phyloP scores from a whole-genome alignment of 2,113 vertebrate genomes.

The Micronisus gabar region DNA sequence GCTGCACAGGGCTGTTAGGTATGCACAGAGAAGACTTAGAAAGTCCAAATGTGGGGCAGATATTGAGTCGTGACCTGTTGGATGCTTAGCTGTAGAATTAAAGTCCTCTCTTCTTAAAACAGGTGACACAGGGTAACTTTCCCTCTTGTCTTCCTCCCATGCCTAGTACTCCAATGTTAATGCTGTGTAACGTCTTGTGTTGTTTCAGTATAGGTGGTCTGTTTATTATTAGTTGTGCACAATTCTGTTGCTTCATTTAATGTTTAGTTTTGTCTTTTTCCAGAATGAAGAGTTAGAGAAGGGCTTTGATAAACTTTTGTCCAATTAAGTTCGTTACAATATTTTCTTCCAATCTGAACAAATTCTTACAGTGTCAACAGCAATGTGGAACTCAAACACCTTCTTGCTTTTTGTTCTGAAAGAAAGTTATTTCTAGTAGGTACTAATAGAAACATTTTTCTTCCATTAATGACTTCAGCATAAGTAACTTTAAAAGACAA shows the following conservation, averaged over 20 bases:
- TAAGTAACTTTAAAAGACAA: neutral
- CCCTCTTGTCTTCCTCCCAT: neutral
- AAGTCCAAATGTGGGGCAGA: neutral
- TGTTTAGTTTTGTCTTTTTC: neutral
- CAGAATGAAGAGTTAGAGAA: neutral
- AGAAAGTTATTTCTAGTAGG: neutral
- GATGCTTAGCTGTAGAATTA: neutral
- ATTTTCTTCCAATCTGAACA: neutral
- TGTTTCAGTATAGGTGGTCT: neutral
- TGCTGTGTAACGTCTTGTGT: neutral
- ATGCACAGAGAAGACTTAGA: neutral
- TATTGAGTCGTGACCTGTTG: neutral
- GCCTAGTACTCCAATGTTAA: neutral
- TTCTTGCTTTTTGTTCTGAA: neutral
- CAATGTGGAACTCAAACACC: neutral
- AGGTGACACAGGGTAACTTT: neutral
- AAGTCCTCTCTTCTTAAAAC: neutral
- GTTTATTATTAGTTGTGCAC: neutral
- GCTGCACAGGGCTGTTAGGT: neutral
- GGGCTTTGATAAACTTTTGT: neutral
- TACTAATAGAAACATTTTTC: neutral
- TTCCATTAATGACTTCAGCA: neutral
- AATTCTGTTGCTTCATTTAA: neutral
- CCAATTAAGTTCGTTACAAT: neutral
- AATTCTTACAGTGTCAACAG: neutral